Conservation (phyloP, 2,888 invertebrate genomes). For the Nemotelus nigrinus region DNA sequence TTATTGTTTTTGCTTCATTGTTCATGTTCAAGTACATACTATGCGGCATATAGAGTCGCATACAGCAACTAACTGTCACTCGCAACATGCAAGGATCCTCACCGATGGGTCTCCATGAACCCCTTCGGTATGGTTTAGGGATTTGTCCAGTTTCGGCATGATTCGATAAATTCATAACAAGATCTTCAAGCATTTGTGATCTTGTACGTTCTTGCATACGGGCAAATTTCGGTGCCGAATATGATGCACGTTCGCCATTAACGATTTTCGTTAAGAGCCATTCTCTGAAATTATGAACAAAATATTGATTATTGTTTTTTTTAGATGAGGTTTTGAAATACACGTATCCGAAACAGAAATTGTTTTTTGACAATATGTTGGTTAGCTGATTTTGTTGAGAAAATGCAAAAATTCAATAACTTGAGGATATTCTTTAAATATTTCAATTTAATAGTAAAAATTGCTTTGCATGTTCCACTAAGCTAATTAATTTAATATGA, state of each 20-base stretch:
- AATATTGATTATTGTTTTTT: neutral
- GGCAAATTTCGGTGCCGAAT: conserved; percentile 94
- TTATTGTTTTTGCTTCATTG: conserved; percentile 12
- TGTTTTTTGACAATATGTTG: too few relatives aligned
- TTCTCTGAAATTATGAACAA: conserved; percentile 68
- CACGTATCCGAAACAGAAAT: too few relatives aligned
- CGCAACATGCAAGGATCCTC: conserved; percentile 59
- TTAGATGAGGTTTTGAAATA: neutral
- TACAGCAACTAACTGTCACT: conserved; percentile 61
- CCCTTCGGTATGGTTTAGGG: conserved; percentile 90
- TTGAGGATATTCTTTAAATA: too few relatives aligned
- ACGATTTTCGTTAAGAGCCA: conserved; percentile 94
- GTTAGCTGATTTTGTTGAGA: too few relatives aligned
- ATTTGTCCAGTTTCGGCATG: conserved; percentile 96
- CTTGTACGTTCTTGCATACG: conserved; percentile 93
- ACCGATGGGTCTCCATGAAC: conserved; percentile 93
- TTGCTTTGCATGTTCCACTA: too few relatives aligned
- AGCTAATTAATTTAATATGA: too few relatives aligned
- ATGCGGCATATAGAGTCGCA: conserved; percentile 64
- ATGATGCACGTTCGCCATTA: conserved; percentile 91
- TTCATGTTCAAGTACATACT: conserved; percentile 61
- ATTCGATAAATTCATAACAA: conserved; percentile 92
- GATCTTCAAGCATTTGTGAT: conserved; percentile 93
- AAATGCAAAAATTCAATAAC: too few relatives aligned
- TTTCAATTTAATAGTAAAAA: too few relatives aligned